phyloP scores from a whole-genome alignment of 2,888 invertebrate genomes.

The Drosophila picticornis region DNA sequence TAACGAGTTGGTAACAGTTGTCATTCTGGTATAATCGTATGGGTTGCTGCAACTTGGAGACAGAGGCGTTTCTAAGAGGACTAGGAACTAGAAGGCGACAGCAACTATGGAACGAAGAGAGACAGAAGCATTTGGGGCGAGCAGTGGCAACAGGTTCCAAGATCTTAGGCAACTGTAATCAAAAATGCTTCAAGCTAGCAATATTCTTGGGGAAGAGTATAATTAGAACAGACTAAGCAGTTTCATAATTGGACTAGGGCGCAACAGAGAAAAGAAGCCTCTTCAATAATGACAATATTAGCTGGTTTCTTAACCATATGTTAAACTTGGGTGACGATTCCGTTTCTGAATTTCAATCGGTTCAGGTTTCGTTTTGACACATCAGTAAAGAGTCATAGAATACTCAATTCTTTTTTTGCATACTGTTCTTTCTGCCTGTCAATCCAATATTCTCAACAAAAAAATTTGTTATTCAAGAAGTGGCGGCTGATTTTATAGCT shows the following conservation, averaged over 20 bases:
- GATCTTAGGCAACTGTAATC: not conserved
- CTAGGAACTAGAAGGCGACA: not conserved
- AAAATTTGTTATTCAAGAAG: not conserved
- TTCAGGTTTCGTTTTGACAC: too few relatives aligned
- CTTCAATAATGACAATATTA: not conserved
- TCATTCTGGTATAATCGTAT: not conserved
- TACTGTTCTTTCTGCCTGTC: not conserved
- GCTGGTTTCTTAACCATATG: not conserved
- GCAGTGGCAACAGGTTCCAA: not conserved
- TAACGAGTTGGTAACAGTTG: not conserved
- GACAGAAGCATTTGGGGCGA: not conserved
- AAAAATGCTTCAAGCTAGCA: not conserved
- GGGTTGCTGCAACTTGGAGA: not conserved
- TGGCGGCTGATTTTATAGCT: not conserved
- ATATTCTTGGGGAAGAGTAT: not conserved
- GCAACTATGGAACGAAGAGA: too few relatives aligned
- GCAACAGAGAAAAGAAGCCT: not conserved
- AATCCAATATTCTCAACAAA: not conserved
- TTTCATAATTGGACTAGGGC: not conserved
- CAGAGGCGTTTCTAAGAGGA: not conserved
- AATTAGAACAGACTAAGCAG: not conserved
- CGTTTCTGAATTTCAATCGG: too few relatives aligned
- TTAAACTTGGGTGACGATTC: not conserved
- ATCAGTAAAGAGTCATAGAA: too few relatives aligned
- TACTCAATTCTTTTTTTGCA: not conserved